Conservation (phyloP, 2,113 vertebrate genomes). For the Actinemys pallida region DNA sequence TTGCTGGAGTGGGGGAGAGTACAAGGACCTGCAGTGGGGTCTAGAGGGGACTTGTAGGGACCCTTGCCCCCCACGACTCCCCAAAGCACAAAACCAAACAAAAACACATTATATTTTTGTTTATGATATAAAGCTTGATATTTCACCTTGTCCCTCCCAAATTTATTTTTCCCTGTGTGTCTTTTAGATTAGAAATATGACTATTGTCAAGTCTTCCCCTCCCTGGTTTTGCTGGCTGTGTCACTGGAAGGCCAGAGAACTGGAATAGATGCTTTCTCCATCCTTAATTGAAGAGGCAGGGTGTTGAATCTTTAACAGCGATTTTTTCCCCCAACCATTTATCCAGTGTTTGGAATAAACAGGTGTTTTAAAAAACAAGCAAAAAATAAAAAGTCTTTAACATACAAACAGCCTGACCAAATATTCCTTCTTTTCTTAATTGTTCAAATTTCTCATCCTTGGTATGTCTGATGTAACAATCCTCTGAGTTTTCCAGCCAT, state of each 20-base stretch:
- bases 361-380: too few species aligned
- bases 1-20: too few species aligned
- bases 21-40: too few species aligned
- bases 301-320: background rate
- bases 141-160: background rate
- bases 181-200: background rate
- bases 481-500: background rate
- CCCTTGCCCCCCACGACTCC: too few species aligned
- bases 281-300: background rate
- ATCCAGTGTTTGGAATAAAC: background rate
- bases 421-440: background rate
- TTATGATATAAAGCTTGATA: background rate
- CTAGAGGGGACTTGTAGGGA: too few species aligned
- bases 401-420: background rate
- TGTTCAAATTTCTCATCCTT: background rate
- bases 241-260: conserved; percentile 8
- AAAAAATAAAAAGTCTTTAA: too few species aligned
- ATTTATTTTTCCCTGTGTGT: background rate
- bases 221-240: background rate
- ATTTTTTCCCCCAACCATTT: background rate
- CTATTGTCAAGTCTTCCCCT: background rate
- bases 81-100: background rate
- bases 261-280: conserved; percentile 6
- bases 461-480: background rate
- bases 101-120: background rate